Evolutionary conservation across 2,888 invertebrate species (phyloP).

Genomic region (Drosophila neonasuta): DNA sequence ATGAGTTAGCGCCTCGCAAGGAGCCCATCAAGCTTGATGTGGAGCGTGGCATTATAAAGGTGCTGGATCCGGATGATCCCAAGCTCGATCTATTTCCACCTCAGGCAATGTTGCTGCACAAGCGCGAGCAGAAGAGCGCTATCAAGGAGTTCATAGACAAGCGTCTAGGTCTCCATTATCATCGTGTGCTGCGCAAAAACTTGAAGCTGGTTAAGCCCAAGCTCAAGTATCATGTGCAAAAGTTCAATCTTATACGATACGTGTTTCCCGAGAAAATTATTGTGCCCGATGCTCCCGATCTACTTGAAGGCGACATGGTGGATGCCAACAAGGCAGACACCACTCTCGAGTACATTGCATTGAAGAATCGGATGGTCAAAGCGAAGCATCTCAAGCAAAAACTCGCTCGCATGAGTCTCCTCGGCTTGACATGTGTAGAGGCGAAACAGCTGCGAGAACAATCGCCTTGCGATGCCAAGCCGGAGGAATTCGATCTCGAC

Average conservation of each 20-base stretch:
- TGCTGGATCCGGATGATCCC: conserved; percentile 72
- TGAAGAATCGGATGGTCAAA: conserved; percentile 56
- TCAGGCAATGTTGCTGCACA: conserved; percentile 45
- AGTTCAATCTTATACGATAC: conserved; percentile 80
- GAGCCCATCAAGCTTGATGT: conserved; percentile 71
- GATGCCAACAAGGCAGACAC: conserved; percentile 56
- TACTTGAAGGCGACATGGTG: conserved; percentile 37
- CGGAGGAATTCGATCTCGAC: conserved; percentile 65
- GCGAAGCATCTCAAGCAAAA: conserved; percentile 56
- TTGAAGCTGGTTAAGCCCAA: conserved; percentile 76
- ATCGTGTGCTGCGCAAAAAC: conserved; percentile 70
- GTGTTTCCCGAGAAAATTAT: conserved; percentile 66
- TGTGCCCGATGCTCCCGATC: conserved; percentile 39
- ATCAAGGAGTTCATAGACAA: conserved; percentile 64
- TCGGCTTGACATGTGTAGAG: conserved; percentile 72
- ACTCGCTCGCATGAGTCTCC: conserved; percentile 63
- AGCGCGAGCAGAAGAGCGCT: conserved; percentile 51
- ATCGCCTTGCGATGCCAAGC: conserved; percentile 65
- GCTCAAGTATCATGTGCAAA: conserved; percentile 72
- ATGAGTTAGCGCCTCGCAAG: conserved; percentile 72
- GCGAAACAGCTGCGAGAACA: conserved; percentile 57
- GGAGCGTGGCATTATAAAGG: conserved; percentile 69
- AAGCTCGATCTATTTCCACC: conserved; percentile 73
- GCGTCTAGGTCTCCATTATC: conserved; percentile 76
- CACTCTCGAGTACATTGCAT: conserved; percentile 71